Evolutionary conservation across 1,140 invertebrate species (phyloP).

Genomic region (Steinernema khuongi): DNA sequence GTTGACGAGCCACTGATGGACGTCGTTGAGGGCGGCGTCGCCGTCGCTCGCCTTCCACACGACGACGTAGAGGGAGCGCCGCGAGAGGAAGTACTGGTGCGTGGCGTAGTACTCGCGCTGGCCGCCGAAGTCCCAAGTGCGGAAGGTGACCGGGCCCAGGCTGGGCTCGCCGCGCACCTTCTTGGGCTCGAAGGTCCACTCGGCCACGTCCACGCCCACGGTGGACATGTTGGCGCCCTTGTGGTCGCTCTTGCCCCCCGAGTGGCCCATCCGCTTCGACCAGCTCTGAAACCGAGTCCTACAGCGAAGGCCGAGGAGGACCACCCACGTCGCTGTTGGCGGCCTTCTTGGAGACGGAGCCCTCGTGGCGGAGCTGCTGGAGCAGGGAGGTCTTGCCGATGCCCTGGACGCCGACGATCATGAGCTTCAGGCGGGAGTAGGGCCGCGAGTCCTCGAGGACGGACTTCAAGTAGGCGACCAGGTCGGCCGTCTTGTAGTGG

Average conservation of each 20-base stretch:
- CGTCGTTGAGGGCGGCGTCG: constrained; percentile 78
- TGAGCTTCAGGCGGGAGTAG: constrained; percentile 90
- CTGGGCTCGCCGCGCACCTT: constrained; percentile 66
- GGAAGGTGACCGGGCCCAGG: constrained; percentile 83
- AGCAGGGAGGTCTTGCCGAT: constrained; percentile 89
- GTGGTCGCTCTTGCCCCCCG: constrained; percentile 69
- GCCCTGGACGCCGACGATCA: constrained; percentile 90
- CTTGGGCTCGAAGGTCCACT: constrained; percentile 85
- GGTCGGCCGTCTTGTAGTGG: constrained; percentile 90
- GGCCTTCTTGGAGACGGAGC: constrained; percentile 70
- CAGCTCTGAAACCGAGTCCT: constrained; percentile 67
- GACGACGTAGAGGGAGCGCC: constrained; percentile 87
- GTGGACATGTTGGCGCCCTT: constrained; percentile 78
- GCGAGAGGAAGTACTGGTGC: constrained; percentile 95
- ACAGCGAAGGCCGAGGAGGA: constrained; percentile 38
- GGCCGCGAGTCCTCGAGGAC: constrained; percentile 72
- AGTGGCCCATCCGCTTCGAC: constrained; percentile 84
- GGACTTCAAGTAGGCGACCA: constrained; percentile 84
- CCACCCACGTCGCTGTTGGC: constrained; percentile 69
- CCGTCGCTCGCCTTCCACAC: constrained; percentile 91
- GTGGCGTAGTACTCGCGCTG: constrained; percentile 90
- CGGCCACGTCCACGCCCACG: constrained; percentile 90
- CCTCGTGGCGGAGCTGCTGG: constrained; percentile 78
- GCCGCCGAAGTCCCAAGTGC: constrained; percentile 99
- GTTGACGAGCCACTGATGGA: constrained; percentile 88